phyloP scores from a whole-genome alignment of 2,888 invertebrate species.

The Apamea epomidion region DNA sequence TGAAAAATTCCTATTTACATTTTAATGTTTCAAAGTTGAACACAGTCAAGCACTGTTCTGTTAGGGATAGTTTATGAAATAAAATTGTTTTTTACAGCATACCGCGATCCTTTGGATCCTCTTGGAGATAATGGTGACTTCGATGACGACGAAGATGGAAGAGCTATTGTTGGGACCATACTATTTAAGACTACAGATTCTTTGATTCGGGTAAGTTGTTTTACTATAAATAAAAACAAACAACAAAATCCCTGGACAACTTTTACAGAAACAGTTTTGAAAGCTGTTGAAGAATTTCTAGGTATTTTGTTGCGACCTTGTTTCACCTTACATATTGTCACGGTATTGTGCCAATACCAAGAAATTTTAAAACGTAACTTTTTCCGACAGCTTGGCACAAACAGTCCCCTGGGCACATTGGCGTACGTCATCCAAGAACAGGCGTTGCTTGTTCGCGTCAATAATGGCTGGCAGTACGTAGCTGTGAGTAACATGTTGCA shows the following conservation, averaged over 20 bases:
- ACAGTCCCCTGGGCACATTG: constrained; percentile 94
- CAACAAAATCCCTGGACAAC: neutral
- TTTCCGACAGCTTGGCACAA: constrained; percentile 83
- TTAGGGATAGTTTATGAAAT: constrained; percentile 30
- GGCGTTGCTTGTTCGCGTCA: constrained; percentile 96
- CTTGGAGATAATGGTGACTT: constrained; percentile 82
- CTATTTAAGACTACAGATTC: constrained; percentile 86
- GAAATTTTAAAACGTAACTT: constrained; percentile 31
- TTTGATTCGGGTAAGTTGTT: constrained; percentile 79
- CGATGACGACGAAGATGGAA: constrained; percentile 87
- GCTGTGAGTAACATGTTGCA: constrained; percentile 92
- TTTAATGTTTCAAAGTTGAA: constrained; percentile 60
- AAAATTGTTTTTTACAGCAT: constrained; percentile 70
- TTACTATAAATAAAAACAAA: neutral
- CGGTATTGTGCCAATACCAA: neutral
- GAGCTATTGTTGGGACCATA: constrained; percentile 85
- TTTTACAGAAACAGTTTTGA: neutral
- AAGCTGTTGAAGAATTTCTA: neutral
- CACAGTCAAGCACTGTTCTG: constrained; percentile 27
- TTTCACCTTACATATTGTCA: neutral
- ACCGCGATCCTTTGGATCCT: constrained; percentile 81
- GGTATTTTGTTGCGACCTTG: neutral
- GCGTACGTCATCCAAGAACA: constrained; percentile 98
- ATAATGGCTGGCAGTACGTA: constrained; percentile 98
- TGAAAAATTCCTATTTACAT: constrained; percentile 60